phyloP scores from a whole-genome alignment of 2,888 invertebrate genomes.

The Philaethria dido region DNA sequence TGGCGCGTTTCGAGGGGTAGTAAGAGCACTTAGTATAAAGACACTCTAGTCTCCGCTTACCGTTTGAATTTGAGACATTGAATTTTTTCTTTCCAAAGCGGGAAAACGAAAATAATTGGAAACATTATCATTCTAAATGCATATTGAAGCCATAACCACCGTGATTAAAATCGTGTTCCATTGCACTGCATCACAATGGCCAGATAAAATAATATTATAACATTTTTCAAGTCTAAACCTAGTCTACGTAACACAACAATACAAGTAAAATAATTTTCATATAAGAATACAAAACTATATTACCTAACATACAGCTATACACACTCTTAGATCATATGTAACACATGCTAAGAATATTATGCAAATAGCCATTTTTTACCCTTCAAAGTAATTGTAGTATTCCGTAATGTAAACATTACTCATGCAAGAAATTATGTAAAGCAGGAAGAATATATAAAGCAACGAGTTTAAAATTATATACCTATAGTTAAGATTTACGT shows the following conservation, averaged over 20 bases:
- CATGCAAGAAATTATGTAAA: background rate
- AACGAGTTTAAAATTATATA: constrained; percentile 5
- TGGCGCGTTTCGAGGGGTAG: no score
- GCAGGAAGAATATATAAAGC: background rate
- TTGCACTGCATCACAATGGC: no score
- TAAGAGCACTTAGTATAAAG: no score
- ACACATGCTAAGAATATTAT: constrained; percentile 10
- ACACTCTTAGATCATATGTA: background rate
- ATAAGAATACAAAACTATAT: background rate
- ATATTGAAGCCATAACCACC: no score
- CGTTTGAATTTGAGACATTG: no score
- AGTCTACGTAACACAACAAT: background rate
- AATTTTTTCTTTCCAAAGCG: no score
- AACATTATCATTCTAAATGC: no score
- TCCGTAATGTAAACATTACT: constrained; percentile 6
- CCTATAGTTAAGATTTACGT: background rate
- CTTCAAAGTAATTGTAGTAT: constrained; percentile 11
- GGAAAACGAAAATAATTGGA: no score
- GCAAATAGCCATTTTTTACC: constrained; percentile 9
- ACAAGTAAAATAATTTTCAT: background rate
- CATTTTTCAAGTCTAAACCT: no score
- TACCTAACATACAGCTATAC: background rate
- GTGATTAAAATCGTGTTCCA: no score
- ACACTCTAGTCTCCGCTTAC: no score
- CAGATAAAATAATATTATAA: no score